Percentiles rank a stretch among this genome's conserved stretches.
phyloP scores from a whole-genome alignment of 2,797 vertebrate species.

The Sandelia bainsii region DNA sequence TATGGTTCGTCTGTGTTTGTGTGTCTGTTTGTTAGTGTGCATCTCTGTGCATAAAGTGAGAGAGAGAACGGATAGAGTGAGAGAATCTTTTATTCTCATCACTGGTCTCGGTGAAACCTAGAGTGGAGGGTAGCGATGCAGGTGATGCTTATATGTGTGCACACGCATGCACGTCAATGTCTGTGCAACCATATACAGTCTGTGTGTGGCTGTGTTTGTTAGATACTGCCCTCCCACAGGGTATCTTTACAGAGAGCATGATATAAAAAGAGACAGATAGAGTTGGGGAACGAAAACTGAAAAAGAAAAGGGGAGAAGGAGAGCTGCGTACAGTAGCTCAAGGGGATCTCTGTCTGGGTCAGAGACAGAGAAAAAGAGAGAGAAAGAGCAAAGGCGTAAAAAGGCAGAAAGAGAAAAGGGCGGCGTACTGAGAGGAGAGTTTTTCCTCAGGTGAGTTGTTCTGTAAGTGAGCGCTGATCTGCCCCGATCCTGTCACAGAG shows the following conservation, averaged over 20 bases:
- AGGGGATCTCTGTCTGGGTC: slow-evolving; percentile 79
- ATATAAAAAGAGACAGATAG: slow-evolving; percentile 81
- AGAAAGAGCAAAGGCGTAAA: slow-evolving; percentile 37
- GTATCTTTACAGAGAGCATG: slow-evolving; percentile 72
- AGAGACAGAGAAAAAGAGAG: slow-evolving; percentile 63
- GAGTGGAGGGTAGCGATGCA: slow-evolving; percentile 51
- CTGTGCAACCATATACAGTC: slow-evolving; percentile 42
- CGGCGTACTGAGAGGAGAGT: slow-evolving; percentile 67
- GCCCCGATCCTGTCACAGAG: slow-evolving; percentile 72
- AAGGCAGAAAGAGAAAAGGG: slow-evolving; percentile 63
- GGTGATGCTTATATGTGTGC: slow-evolving; percentile 43
- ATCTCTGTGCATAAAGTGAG: slow-evolving; percentile 15
- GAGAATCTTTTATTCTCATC: slow-evolving; percentile 65
- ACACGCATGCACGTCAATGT: slow-evolving; percentile 31
- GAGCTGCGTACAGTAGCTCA: slow-evolving; percentile 70
- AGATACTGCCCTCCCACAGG: slow-evolving; percentile 75
- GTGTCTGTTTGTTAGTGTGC: slow-evolving; percentile 25
- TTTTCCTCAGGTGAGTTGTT: slow-evolving; percentile 84
- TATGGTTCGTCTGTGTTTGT: slow-evolving; percentile 75
- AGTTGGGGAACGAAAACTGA: slow-evolving; percentile 69
- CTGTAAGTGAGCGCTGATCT: slow-evolving; percentile 64
- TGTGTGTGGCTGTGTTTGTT: slow-evolving; percentile 70
- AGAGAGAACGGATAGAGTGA: slow-evolving; percentile 28
- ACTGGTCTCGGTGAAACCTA: slow-evolving; percentile 55
- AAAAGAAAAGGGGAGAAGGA: slow-evolving; percentile 66